Evolutionary conservation across 37 sponge, comb jelly and placozoan species (phyloP).

Genomic region (Geodia barretti): DNA sequence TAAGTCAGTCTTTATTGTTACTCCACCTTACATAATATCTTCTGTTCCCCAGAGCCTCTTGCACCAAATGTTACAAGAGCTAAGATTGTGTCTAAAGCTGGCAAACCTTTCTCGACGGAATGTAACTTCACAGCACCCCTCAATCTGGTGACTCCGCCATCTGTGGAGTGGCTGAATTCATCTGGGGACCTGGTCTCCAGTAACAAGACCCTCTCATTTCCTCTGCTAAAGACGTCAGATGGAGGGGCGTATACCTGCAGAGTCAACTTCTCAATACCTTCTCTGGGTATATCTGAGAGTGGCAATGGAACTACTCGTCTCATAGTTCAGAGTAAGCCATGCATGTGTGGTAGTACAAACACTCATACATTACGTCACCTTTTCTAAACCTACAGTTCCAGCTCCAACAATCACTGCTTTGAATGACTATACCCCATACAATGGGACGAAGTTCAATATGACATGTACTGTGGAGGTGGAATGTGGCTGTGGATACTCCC

Average conservation of each 20-base stretch:
- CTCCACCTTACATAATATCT: too few relatives aligned
- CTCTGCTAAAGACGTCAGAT: slow-evolving; percentile 25
- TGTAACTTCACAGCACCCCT: slow-evolving; percentile 18
- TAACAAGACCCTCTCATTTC: slow-evolving; percentile 4
- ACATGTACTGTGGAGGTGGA: slow-evolving; percentile 1
- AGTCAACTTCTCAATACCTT: slow-evolving; percentile 11
- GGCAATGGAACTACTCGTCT: background rate
- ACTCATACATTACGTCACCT: background rate
- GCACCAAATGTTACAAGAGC: background rate
- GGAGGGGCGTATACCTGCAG: slow-evolving; percentile 43
- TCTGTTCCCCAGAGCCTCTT: background rate
- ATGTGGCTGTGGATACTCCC: slow-evolving; percentile 17
- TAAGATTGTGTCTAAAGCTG: slow-evolving; percentile 14
- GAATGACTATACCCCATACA: background rate
- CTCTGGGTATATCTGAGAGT: background rate
- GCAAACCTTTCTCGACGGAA: slow-evolving; percentile 19
- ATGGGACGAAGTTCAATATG: slow-evolving; percentile 13
- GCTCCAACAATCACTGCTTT: background rate
- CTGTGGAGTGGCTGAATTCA: slow-evolving; percentile 16
- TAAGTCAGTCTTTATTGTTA: too few relatives aligned
- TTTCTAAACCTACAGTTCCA: background rate
- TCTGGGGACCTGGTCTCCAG: background rate
- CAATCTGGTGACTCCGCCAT: background rate
- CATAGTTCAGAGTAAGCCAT: slow-evolving; percentile 28
- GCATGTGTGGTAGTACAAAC: background rate